Percentiles rank a stretch among this genome's conserved stretches.
Evolutionary conservation across 2,113 vertebrate species (phyloP).

Genomic region (Gavialis gangeticus): DNA sequence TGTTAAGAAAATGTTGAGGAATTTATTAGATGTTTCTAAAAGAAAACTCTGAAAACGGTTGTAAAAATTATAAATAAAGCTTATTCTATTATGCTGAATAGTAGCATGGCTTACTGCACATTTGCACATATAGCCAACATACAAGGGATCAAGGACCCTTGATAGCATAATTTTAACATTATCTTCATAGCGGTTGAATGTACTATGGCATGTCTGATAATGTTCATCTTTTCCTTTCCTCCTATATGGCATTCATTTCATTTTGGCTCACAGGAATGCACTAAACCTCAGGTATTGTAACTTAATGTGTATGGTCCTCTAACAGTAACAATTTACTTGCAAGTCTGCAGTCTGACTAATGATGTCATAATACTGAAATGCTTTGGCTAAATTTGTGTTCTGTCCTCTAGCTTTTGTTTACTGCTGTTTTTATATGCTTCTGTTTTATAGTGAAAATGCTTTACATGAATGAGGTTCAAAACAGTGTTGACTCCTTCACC

Average conservation of each 20-base stretch:
- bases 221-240: slow-evolving; percentile 92
- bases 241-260: slow-evolving; percentile 90
- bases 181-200: slow-evolving; percentile 75
- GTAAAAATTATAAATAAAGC: not conserved
- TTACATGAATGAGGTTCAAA: not conserved
- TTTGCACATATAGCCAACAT: not conserved
- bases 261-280: slow-evolving; percentile 95
- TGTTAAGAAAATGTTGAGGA: not conserved
- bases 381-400: slow-evolving; percentile 40
- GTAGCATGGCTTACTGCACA: slow-evolving; percentile 60
- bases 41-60: not conserved
- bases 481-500: not conserved
- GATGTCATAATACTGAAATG: slow-evolving; percentile 34
- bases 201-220: slow-evolving; percentile 88
- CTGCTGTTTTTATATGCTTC: not conserved
- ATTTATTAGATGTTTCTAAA: not conserved
- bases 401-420: slow-evolving; percentile 30
- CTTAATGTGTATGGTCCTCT: slow-evolving; percentile 80
- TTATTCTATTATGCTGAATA: slow-evolving; percentile 11
- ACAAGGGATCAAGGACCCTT: slow-evolving; percentile 19
- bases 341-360: slow-evolving; percentile 68
- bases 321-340: slow-evolving; percentile 66
- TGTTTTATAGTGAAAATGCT: not conserved
- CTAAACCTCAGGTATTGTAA: slow-evolving; percentile 97
- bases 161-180: slow-evolving; percentile 71